Evolutionary conservation across 2,888 invertebrate genomes (phyloP).

Genomic region (Himalopsyche japonica): DNA sequence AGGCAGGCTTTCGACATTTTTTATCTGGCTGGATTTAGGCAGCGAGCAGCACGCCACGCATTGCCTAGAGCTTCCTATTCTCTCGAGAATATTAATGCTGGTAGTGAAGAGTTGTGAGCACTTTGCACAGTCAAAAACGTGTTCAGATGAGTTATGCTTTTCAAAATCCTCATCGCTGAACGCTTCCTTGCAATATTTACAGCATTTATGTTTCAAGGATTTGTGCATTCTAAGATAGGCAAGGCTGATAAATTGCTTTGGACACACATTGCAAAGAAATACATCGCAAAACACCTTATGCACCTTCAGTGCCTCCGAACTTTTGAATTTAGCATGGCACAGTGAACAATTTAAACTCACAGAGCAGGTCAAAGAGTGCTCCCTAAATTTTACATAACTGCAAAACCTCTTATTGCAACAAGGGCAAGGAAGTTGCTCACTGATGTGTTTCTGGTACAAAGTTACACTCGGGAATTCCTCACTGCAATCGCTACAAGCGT

Average conservation of each 20-base stretch:
- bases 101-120: constrained; percentile 4
- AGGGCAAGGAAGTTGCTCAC: neutral
- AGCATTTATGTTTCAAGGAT: constrained; percentile 2
- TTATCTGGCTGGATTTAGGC: no score
- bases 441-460: neutral
- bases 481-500: neutral
- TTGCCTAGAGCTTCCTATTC: neutral
- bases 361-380: neutral
- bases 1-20: no score
- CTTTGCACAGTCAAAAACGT: constrained; percentile 3
- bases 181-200: constrained; percentile 8
- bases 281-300: constrained; percentile 14
- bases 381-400: neutral
- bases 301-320: neutral
- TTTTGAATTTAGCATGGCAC: constrained; percentile 8
- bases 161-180: constrained; percentile 3
- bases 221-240: constrained; percentile 12
- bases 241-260: constrained; percentile 12
- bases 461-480: neutral
- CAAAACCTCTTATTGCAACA: constrained; percentile 13
- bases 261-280: constrained; percentile 11
- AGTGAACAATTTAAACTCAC: neutral
- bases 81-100: constrained; percentile 2
- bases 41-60: neutral
- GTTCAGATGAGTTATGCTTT: constrained; percentile 4